phyloP scores from a whole-genome alignment of 2,113 vertebrate genomes.

The Oxyruncus cristatus region DNA sequence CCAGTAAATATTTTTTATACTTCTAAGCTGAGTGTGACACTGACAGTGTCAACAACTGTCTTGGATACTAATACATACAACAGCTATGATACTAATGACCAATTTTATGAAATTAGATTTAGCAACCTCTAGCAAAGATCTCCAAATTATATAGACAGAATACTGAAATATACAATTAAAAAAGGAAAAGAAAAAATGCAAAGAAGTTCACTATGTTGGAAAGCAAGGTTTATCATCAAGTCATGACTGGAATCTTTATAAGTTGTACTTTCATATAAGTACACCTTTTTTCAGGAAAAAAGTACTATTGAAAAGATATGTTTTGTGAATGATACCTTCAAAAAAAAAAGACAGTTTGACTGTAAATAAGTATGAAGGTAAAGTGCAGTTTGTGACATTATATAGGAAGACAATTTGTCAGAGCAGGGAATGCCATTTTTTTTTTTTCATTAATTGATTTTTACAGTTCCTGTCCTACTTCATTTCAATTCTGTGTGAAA shows the following conservation, averaged over 20 bases:
- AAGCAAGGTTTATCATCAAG: neutral
- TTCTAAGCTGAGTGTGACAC: neutral
- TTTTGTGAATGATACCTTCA: neutral
- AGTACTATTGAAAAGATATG: neutral
- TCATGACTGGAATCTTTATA: neutral
- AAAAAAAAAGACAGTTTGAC: neutral
- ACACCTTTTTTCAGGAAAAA: neutral
- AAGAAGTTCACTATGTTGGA: neutral
- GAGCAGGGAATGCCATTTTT: neutral
- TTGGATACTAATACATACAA: too few species aligned
- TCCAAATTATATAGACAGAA: neutral
- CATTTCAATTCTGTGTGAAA: neutral
- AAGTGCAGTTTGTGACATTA: neutral
- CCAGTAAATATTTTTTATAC: neutral
- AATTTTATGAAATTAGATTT: neutral
- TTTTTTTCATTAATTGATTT: neutral
- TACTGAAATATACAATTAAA: neutral
- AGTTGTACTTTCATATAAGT: neutral
- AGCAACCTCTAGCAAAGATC: neutral
- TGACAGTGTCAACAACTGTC: neutral
- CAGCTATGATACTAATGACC: neutral
- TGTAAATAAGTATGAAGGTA: neutral
- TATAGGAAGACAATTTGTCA: neutral
- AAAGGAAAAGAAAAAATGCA: neutral
- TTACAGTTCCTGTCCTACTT: neutral